Evolutionary conservation across 2,888 invertebrate species (phyloP).

Genomic region (Malacosoma neustria): DNA sequence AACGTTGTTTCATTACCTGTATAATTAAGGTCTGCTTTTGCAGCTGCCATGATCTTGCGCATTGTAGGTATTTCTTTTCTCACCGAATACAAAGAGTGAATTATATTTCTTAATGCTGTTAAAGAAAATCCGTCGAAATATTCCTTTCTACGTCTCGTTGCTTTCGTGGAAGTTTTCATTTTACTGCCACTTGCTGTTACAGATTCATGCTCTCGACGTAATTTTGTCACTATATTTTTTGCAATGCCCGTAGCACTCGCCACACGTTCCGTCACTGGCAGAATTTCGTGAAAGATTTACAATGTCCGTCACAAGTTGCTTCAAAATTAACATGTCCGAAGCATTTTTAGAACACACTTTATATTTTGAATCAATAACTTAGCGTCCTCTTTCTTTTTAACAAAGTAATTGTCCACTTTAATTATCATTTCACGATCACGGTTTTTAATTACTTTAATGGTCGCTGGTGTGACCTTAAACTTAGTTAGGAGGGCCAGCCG

Average conservation of each 20-base stretch:
- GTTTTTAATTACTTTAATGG: constrained; percentile 4
- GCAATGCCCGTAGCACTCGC: constrained; percentile 10
- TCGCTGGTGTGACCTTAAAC: too few species aligned
- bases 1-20: background rate
- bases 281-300: constrained; percentile 11
- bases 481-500: too few species aligned
- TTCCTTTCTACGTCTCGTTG: background rate
- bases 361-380: constrained; percentile 9
- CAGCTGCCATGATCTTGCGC: background rate
- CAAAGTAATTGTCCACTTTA: constrained; percentile 16
- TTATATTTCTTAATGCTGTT: background rate
- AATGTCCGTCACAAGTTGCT: constrained; percentile 11
- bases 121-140: background rate
- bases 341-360: constrained; percentile 9
- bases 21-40: background rate
- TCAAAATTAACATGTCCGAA: constrained; percentile 9
- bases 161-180: too few species aligned
- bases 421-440: constrained; percentile 15
- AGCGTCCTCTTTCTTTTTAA: constrained; percentile 12
- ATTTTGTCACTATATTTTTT: constrained; percentile 15
- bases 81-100: background rate
- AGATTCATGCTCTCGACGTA: constrained; percentile 2
- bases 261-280: constrained; percentile 12
- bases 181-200: too few species aligned
- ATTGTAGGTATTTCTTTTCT: background rate